These are phyloP conservation scores for Vireo griseus DNA, from an alignment of 2,797 vertebrate genomes.

Conservation along the genomic window DNA sequence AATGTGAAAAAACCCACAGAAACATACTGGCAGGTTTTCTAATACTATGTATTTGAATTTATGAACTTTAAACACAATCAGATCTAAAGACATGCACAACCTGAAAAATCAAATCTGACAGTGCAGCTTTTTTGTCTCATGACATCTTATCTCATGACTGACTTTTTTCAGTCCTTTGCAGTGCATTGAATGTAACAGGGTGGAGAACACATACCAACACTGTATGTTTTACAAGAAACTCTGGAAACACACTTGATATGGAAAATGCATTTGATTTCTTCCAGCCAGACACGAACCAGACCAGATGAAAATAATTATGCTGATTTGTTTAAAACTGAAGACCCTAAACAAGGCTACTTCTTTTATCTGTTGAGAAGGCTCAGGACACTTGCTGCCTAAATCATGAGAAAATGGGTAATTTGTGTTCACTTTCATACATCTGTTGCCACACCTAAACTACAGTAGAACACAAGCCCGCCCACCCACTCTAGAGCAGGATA, in stretches of 20 bases:
- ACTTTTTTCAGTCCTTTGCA: neutral
- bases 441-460: neutral
- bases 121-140: neutral
- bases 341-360: neutral
- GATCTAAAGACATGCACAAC: neutral
- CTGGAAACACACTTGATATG: neutral
- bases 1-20: neutral
- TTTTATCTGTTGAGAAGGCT: neutral
- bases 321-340: neutral
- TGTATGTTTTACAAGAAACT: neutral
- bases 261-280: neutral
- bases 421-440: neutral
- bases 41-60: neutral
- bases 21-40: neutral
- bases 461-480: neutral
- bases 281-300: neutral
- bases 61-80: neutral
- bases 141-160: neutral
- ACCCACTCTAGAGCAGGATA: neutral
- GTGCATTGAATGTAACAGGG: neutral
- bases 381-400: neutral
- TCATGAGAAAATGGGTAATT: neutral
- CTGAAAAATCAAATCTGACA: neutral
- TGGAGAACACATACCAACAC: fast-evolving
- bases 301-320: neutral